Evolutionary conservation across 2,797 vertebrate species (phyloP).

Genomic region (Gallinago stenura): DNA sequence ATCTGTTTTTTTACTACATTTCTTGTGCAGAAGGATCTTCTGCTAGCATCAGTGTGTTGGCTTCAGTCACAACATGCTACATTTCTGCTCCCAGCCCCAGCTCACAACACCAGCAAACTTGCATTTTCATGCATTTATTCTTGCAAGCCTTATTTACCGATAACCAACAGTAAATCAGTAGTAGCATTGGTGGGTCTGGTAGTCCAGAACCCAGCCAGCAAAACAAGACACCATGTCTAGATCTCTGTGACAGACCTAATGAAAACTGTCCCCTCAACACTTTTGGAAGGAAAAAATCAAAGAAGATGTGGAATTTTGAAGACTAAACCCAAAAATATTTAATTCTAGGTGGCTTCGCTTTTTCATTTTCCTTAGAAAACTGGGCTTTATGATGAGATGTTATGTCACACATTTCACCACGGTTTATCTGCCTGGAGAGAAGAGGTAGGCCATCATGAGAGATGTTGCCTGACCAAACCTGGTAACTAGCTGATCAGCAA

Average conservation of each 20-base stretch:
- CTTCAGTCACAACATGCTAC: not conserved
- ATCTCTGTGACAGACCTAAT: not conserved
- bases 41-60: fast-evolving
- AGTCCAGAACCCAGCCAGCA: not conserved
- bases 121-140: not conserved
- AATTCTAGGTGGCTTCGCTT: not conserved
- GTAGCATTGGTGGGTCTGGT: not conserved
- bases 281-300: not conserved
- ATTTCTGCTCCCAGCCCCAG: not conserved
- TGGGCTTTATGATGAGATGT: not conserved
- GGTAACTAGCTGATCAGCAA: not conserved
- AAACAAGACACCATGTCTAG: not conserved
- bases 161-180: not conserved
- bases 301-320: not conserved
- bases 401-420: not conserved
- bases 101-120: not conserved
- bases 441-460: not conserved
- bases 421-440: not conserved
- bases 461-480: not conserved
- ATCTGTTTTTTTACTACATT: not conserved
- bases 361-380: not conserved
- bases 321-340: not conserved
- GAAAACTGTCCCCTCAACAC: not conserved
- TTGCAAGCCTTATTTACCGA: not conserved
- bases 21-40: not conserved